Percentiles rank a stretch among this genome's conserved stretches.
These are phyloP conservation scores for Onthophagus taurus DNA, from an alignment of 1,140 invertebrate genomes.

Conservation along the genomic window DNA sequence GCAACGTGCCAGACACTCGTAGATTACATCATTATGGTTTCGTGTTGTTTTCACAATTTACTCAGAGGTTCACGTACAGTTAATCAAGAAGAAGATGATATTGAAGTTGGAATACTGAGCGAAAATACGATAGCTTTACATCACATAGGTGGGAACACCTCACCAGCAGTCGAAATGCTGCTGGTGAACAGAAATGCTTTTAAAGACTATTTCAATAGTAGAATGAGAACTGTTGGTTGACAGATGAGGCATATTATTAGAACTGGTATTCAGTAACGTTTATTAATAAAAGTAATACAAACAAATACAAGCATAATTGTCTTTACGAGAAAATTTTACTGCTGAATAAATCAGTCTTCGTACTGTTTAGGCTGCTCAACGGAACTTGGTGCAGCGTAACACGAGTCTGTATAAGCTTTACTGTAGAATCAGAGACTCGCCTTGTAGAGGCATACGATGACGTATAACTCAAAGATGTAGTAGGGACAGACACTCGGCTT, in stretches of 20 bases:
- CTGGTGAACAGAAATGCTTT: conserved; percentile 8
- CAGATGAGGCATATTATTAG: conserved; percentile 6
- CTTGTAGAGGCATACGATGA: conserved; percentile 1
- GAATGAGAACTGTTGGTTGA: conserved; percentile 7
- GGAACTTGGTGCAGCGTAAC: background rate
- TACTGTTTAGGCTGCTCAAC: background rate
- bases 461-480: no score
- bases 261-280: conserved; percentile 3
- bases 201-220: conserved; percentile 11
- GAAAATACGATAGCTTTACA: conserved; percentile 7
- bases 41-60: conserved; percentile 10
- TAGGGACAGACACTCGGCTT: no score
- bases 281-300: background rate
- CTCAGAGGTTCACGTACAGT: background rate
- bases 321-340: background rate
- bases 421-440: background rate
- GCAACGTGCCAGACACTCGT: conserved; percentile 1
- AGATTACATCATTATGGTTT: conserved; percentile 10
- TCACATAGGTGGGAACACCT: conserved; percentile 7
- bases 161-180: conserved; percentile 5
- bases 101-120: conserved; percentile 4
- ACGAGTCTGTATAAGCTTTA: conserved; percentile 1
- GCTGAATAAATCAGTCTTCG: conserved; percentile 1
- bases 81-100: conserved; percentile 1
- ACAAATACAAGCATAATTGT: background rate